Conservation (phyloP, 2,888 invertebrate species). For the Herminia tarsipennalis region DNA sequence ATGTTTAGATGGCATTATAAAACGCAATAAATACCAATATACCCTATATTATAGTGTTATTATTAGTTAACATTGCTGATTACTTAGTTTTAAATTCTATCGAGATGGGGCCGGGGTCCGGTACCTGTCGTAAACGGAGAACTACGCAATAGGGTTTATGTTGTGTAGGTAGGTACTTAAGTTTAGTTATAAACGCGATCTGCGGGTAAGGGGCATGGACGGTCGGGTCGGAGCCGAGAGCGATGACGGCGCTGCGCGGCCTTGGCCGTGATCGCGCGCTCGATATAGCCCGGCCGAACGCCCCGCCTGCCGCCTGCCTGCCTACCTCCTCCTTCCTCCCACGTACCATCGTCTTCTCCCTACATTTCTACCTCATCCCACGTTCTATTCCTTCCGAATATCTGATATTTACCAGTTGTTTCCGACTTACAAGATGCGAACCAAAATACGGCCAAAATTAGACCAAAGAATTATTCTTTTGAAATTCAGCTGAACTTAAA, state of each 20-base stretch:
- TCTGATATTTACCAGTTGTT: conserved; percentile 59
- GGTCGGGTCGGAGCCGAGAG: conserved; percentile 51
- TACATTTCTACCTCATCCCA: conserved; percentile 50
- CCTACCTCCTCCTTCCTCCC: conserved; percentile 39
- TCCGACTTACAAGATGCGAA: conserved; percentile 37
- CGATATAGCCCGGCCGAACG: conserved; percentile 76
- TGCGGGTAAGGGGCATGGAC: conserved; percentile 51
- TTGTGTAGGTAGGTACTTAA: conserved; percentile 32
- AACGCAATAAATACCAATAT: too few species aligned
- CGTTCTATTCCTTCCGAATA: conserved; percentile 50
- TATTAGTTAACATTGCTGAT: too few species aligned
- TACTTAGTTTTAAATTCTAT: too few species aligned
- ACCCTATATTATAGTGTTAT: too few species aligned
- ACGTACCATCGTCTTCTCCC: conserved; percentile 42
- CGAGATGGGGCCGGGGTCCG: too few species aligned
- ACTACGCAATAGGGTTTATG: conserved; percentile 40
- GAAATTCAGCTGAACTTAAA: too few species aligned
- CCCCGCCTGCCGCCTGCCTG: conserved; percentile 50
- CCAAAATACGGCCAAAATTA: conserved; percentile 1
- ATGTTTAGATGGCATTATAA: too few species aligned
- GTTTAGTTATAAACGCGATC: conserved; percentile 25
- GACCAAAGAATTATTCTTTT: too few species aligned
- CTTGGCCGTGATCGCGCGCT: conserved; percentile 85
- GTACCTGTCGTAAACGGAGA: conserved; percentile 16
- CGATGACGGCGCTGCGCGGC: conserved; percentile 69